phyloP scores from a whole-genome alignment of 2,888 invertebrate species.

The Rhagophthalmus giganteus region DNA sequence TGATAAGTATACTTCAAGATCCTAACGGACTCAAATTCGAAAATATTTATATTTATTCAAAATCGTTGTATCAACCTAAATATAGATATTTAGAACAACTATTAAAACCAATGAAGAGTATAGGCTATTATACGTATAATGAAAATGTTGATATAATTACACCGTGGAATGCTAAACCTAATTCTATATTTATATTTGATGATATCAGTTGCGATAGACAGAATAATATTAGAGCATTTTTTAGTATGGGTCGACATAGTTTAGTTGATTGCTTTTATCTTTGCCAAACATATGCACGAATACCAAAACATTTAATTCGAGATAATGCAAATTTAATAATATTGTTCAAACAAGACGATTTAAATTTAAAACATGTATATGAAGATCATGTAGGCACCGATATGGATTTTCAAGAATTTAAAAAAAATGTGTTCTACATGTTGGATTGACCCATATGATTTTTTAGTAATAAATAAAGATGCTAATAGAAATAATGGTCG shows the following conservation, averaged over 20 bases:
- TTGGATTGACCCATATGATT: conserved; percentile 42
- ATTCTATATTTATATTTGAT: conserved; percentile 48
- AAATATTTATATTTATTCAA: conserved; percentile 20
- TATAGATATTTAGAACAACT: conserved; percentile 36
- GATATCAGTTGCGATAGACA: conserved; percentile 46
- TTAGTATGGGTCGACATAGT: conserved; percentile 43
- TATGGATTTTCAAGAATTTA: conserved; percentile 40
- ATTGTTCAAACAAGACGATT: conserved; percentile 44
- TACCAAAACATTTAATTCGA: conserved; percentile 46
- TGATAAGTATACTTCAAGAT: conserved; percentile 18
- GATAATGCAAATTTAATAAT: conserved; percentile 46
- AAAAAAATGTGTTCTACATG: conserved; percentile 39
- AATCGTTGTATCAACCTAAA: conserved; percentile 36
- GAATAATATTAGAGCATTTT: conserved; percentile 39
- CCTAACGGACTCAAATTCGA: conserved; percentile 16
- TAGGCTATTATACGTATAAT: conserved; percentile 32
- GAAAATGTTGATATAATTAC: conserved; percentile 27
- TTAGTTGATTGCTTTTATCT: conserved; percentile 45
- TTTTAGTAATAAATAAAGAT: conserved; percentile 43
- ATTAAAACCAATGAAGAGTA: conserved; percentile 29
- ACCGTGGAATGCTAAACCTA: conserved; percentile 34
- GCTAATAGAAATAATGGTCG: conserved; percentile 37
- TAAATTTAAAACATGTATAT: conserved; percentile 45
- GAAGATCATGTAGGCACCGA: conserved; percentile 38
- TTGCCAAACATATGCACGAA: conserved; percentile 43